These are phyloP conservation scores for Myopa tessellatipennis DNA, from an alignment of 2,888 invertebrate species.

Conservation along the genomic window DNA sequence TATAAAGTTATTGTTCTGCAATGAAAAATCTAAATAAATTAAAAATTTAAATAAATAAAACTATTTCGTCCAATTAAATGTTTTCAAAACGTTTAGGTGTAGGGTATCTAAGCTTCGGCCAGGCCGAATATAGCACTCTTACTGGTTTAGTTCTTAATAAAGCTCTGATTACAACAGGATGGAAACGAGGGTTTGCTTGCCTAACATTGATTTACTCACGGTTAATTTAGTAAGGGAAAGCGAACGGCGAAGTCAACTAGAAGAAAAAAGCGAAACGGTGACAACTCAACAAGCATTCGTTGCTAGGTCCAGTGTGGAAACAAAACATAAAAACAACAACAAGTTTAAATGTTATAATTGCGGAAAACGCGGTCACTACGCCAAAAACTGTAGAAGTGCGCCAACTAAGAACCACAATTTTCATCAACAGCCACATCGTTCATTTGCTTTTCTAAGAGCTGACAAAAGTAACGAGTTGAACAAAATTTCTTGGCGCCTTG, in stretches of 20 bases:
- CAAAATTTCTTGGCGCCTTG: not conserved
- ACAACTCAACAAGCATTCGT: not conserved
- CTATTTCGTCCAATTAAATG: too few species aligned
- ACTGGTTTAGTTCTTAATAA: too few species aligned
- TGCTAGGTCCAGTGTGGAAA: not conserved
- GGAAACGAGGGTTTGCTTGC: slow-evolving; percentile 1
- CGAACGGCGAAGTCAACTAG: slow-evolving; percentile 9
- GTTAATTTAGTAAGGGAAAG: slow-evolving; percentile 5
- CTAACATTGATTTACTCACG: not conserved
- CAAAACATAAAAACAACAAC: not conserved
- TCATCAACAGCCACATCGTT: not conserved
- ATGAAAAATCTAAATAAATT: too few species aligned
- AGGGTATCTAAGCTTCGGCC: too few species aligned
- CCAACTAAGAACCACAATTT: not conserved
- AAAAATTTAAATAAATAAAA: too few species aligned
- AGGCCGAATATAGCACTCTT: too few species aligned
- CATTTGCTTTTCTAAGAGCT: not conserved
- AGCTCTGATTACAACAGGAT: not conserved
- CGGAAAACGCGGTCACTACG: not conserved
- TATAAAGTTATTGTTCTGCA: too few species aligned
- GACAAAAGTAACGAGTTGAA: not conserved
- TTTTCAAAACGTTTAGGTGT: too few species aligned
- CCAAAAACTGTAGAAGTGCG: not conserved
- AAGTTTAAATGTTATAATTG: not conserved
- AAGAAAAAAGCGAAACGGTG: not conserved